Conservation (phyloP, 2,888 invertebrate species). For the Xylophagus ater region DNA sequence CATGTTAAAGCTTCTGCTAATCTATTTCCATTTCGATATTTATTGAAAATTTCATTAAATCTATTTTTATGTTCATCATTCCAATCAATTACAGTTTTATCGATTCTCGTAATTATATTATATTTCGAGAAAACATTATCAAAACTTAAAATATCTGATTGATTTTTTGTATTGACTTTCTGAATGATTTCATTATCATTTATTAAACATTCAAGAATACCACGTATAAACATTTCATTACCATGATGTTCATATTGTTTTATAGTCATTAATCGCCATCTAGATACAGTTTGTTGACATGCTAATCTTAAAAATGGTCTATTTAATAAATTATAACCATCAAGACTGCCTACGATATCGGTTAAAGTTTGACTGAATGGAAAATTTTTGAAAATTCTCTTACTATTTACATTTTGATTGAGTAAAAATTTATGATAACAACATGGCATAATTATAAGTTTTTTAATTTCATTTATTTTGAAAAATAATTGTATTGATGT, state of each 20-base stretch:
- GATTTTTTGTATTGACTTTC: constrained; percentile 11
- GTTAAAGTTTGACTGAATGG: constrained; percentile 49
- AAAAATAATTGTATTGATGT: constrained; percentile 54
- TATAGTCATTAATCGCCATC: constrained; percentile 42
- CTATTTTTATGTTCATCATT: constrained; percentile 19
- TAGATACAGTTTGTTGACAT: constrained; percentile 52
- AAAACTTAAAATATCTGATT: constrained; percentile 16
- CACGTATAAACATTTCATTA: constrained; percentile 47
- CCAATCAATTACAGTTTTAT: constrained; percentile 21
- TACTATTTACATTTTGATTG: constrained; percentile 10
- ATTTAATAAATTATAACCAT: constrained; percentile 40
- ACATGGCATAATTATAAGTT: constrained; percentile 61
- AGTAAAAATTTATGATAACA: constrained; percentile 63
- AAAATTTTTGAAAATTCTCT: constrained; percentile 48
- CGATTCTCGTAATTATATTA: constrained; percentile 15
- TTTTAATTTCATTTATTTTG: constrained; percentile 43
- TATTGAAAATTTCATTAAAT: constrained; percentile 20
- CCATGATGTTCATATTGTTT: constrained; percentile 37
- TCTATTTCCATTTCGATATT: constrained; percentile 26
- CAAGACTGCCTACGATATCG: constrained; percentile 13
- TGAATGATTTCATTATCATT: constrained; percentile 32
- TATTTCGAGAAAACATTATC: constrained; percentile 15
- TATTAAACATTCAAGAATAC: constrained; percentile 51
- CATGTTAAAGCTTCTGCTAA: constrained; percentile 36
- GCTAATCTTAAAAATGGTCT: constrained; percentile 61